Evolutionary conservation across 1,140 invertebrate genomes (phyloP), one percentile per base, ranked within the genome.

Genomic region (Papilio aristodemus): DNA sequence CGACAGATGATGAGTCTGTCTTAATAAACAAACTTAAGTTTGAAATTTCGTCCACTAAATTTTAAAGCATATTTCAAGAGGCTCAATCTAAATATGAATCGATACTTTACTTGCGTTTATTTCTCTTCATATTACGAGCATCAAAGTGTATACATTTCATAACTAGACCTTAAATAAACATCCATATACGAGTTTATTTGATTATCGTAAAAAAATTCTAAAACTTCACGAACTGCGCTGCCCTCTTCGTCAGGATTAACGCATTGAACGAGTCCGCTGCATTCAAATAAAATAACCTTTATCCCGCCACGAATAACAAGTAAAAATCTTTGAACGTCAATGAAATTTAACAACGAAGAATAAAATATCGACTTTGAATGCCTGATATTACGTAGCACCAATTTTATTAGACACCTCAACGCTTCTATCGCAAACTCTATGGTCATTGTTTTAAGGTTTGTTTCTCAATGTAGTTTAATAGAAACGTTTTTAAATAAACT

Each of bases 261-360:
- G 71, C 75, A 75, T 72, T 70, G 70, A 70, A 67, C 69, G 68
- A 71, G 72, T 58, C 68, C 71, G 66, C 66, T 77, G 73, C 69
- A 79, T 76, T 75, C 71, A 78, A 80, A 86, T 78, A 77, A 80
- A 84, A 80, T 82, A 85, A 81, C 74, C 73, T 75, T 76, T 77
- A 76, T 77, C 76, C 73, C 76, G 70, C 70, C 39, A 80, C 73
- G 73, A 77, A 83, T 80, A 81, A 80, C 77, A 84, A 80, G 76
- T 85, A 79, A 78, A 83, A 83, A 81, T 79, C 79, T 83, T 72
- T 62, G 74, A 78, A 75, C 79, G 70, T 83, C 83, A 87, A 87
- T 86, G 74, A 84, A 77, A 74, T 85, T 85, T 85, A 87, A 86
- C 84, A 86, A 86, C 84, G 77, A 79, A 71, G 79, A 80, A 85